Base-by-base conservation (phyloP, 1,140 invertebrate genomes). In the Drosophila bocki region DNA sequence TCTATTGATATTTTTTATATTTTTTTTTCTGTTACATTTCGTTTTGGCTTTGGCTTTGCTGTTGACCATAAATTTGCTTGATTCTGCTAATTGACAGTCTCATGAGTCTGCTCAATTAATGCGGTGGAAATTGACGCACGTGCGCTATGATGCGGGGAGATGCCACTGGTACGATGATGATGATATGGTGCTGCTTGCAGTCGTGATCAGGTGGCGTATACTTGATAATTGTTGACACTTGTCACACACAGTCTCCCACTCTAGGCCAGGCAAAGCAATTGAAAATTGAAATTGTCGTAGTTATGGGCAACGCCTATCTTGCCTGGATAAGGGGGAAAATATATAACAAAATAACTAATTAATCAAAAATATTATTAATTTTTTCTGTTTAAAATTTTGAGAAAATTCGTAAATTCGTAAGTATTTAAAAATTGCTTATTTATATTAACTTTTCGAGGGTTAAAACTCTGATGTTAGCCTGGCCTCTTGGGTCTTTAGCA, bases 181-280 rank as follows among this genome's bases (percentile, higher is more conserved):
- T 59, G n/a, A 37, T 64, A 22, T 53, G 45, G 26, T 42, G 26
- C 51, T 39, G 13, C 9, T 41, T 35, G 59, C 50, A 39, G 45
- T 32, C 22, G 42, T 48, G 75, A 70, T 47, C 80, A 75, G 84
- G 85, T 88, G 84, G 85, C 84, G 85, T 88, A 90, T 88, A 88
- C 84, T 88, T 88, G 84, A 88, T 88, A 90, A 88, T 90, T 84
- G 84, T 72, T 72, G 81, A 81, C 84, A 88, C 84, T 90, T 88
- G 83, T 75, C 84, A 80, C 74, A 72, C 69, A 6, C 45, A 26
- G 42, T 3, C 37, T 8, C 17, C 8, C 26, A 7, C 12, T 3
- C 22, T 15, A 2, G 17, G 17, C 53, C 19, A 63, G 79, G 71
- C 68, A 74, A 75, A 64, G 51, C 57, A 82, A 87, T 78, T 47